phyloP scores from a whole-genome alignment of 1,140 invertebrate species.

The Physella acuta region DNA sequence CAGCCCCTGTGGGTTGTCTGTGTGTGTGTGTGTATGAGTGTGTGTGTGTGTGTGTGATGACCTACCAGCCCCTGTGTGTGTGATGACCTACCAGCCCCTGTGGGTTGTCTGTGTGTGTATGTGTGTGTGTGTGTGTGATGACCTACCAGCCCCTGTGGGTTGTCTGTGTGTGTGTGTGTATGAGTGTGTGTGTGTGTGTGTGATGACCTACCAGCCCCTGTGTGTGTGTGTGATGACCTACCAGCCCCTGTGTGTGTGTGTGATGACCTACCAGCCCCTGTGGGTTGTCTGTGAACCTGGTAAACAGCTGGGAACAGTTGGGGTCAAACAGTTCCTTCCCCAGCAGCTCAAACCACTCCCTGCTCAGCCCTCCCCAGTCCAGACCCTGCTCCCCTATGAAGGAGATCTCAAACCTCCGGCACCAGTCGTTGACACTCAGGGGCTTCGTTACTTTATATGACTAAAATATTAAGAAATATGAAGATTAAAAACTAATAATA shows the following conservation, averaged over 20 bases:
- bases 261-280: constrained; percentile 59
- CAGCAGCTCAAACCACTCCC: constrained; percentile 91
- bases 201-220: constrained; percentile 91
- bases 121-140: too few species aligned
- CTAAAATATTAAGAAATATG: constrained; percentile 41
- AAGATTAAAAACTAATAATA: too few species aligned
- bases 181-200: constrained; percentile 87
- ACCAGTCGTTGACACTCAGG: constrained; percentile 83
- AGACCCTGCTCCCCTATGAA: constrained; percentile 90
- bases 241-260: neutral
- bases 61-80: too few species aligned
- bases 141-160: too few species aligned
- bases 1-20: too few species aligned
- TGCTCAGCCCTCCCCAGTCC: constrained; percentile 88
- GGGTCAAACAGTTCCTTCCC: constrained; percentile 85
- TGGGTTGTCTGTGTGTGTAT: too few species aligned
- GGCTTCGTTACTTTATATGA: constrained; percentile 77
- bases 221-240: constrained; percentile 84
- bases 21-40: too few species aligned
- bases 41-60: too few species aligned
- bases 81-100: too few species aligned
- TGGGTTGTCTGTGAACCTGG: constrained; percentile 77
- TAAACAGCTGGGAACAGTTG: constrained; percentile 70
- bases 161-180: too few species aligned
- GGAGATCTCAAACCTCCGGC: constrained; percentile 86